Conservation (phyloP, 2,888 invertebrate species). For the Torymus texanus region DNA sequence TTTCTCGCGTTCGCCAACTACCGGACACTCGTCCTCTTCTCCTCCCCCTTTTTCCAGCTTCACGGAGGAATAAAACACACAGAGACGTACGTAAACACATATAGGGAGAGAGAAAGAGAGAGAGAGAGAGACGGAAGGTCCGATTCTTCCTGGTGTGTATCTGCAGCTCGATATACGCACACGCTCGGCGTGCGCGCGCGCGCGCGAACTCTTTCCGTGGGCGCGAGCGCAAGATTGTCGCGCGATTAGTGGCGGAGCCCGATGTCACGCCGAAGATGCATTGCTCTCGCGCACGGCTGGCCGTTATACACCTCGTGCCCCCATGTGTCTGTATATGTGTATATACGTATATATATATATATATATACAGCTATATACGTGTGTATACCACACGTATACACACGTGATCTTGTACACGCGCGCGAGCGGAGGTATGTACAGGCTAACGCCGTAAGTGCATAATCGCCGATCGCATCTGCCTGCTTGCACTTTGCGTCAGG, state of each 20-base stretch:
- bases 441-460: conserved; percentile 75
- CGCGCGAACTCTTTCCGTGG: conserved; percentile 47
- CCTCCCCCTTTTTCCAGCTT: conserved; percentile 48
- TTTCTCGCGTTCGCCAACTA: too few species aligned
- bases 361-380: too few species aligned
- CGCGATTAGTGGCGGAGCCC: conserved; percentile 73
- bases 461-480: conserved; percentile 74
- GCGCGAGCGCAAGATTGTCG: conserved; percentile 72
- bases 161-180: not conserved
- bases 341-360: not conserved
- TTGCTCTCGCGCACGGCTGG: conserved; percentile 69
- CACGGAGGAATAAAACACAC: conserved; percentile 34
- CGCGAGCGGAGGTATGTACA: conserved; percentile 56
- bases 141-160: conserved; percentile 46
- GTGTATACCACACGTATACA: too few species aligned
- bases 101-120: too few species aligned
- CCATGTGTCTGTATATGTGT: conserved; percentile 7
- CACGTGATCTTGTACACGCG: conserved; percentile 34
- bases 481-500: conserved; percentile 64
- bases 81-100: not conserved
- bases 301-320: conserved; percentile 57
- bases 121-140: not conserved
- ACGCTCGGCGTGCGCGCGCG: not conserved
- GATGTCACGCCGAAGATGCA: conserved; percentile 74
- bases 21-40: conserved; percentile 27